phyloP scores from a whole-genome alignment of 1,140 invertebrate species.

The Zaprionus nigranus region DNA sequence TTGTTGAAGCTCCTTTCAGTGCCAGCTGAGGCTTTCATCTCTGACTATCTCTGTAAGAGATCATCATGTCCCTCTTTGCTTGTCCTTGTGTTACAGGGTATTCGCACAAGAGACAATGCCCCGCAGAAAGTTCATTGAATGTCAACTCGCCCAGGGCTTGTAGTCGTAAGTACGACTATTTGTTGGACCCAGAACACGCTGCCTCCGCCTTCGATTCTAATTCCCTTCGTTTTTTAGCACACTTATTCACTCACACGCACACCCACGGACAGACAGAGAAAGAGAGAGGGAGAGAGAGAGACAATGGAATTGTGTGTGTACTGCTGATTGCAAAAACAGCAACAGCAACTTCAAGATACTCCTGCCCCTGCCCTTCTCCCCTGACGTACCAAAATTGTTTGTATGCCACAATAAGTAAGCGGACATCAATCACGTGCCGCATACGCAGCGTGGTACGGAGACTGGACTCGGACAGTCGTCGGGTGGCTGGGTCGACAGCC shows the following conservation, averaged over 20 bases:
- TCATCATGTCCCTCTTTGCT: neutral
- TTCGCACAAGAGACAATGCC: constrained; percentile 8
- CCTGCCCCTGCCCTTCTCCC: neutral
- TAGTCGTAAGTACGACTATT: constrained; percentile 28
- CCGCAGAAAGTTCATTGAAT: constrained; percentile 24
- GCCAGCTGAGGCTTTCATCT: neutral
- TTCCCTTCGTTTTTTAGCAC: constrained; percentile 16
- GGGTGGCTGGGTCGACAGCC: neutral
- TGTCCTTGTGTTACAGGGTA: neutral
- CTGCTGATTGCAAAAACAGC: constrained; percentile 35
- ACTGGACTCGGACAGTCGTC: neutral
- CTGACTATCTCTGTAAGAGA: neutral
- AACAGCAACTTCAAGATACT: neutral
- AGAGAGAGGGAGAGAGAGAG: neutral
- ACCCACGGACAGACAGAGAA: neutral
- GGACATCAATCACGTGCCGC: constrained; percentile 72
- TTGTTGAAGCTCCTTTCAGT: neutral
- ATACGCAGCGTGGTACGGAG: constrained; percentile 27
- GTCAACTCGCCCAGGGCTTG: neutral
- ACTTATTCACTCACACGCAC: neutral
- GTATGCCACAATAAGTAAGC: constrained; percentile 42
- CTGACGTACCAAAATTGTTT: constrained; percentile 5
- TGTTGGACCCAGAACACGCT: neutral
- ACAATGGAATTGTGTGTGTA: constrained; percentile 26
- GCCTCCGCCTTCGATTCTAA: neutral